phyloP scores from a whole-genome alignment of 1,140 invertebrate species.

The Pissodes strobi region DNA sequence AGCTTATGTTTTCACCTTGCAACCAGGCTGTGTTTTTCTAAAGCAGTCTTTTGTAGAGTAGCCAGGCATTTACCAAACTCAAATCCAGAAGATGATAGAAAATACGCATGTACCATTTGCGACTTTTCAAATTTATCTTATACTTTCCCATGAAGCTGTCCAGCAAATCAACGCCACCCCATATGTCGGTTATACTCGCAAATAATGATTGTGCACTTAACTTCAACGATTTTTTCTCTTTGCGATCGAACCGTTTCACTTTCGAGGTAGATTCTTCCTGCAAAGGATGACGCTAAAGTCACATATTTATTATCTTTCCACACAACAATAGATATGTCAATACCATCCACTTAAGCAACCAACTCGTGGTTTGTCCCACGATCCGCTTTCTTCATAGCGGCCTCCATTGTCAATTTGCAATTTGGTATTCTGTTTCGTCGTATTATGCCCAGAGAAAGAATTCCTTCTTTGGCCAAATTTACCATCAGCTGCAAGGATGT shows the following conservation, averaged over 20 bases:
- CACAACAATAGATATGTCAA: constrained; percentile 31
- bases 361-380: no score
- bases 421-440: no score
- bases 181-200: no score
- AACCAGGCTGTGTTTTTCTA: constrained; percentile 3
- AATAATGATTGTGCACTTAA: constrained; percentile 24
- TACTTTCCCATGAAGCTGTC: constrained; percentile 57
- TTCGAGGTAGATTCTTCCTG: no score
- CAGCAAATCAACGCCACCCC: constrained; percentile 52
- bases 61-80: constrained; percentile 42
- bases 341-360: constrained; percentile 17
- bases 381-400: no score
- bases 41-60: constrained; percentile 27
- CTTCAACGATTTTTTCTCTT: constrained; percentile 26
- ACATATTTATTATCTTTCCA: no score
- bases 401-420: constrained; percentile 37
- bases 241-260: constrained; percentile 27
- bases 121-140: constrained; percentile 51
- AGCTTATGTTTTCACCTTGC: constrained; percentile 15
- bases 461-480: constrained; percentile 37
- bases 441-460: constrained; percentile 37
- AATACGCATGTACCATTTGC: no score
- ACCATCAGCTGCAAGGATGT: constrained; percentile 32
- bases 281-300: no score
- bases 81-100: constrained; percentile 47